A percentile compares a stretch with the other conserved stretches of the same genome.
Evolutionary conservation across 2,113 vertebrate species (phyloP).

Genomic region (Formicarius rufipectus): DNA sequence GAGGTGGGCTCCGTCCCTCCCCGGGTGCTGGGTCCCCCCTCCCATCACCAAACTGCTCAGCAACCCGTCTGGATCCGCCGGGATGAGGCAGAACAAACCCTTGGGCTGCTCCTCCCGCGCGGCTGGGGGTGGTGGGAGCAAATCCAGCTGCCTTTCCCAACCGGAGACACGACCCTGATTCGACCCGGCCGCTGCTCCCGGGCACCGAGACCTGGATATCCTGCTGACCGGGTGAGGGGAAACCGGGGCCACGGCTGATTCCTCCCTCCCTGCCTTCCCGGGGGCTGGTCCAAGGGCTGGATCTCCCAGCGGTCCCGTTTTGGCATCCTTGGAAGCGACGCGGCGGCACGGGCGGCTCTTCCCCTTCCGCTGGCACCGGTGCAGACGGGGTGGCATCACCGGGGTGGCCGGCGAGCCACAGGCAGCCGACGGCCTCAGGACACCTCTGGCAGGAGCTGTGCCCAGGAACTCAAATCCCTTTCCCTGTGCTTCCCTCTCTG

Average conservation of each 20-base stretch:
- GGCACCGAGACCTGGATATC: neutral
- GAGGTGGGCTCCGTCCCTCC: rapidly evolving
- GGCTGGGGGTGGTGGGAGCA: neutral
- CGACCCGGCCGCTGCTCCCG: neutral
- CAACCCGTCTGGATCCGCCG: rapidly evolving
- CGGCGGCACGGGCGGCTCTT: neutral
- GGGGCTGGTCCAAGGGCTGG: neutral
- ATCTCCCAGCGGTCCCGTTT: neutral
- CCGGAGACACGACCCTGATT: neutral
- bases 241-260: neutral
- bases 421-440: neutral
- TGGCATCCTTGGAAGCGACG: neutral
- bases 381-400: neutral
- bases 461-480: neutral
- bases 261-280: neutral
- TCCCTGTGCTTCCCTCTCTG: neutral
- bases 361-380: neutral
- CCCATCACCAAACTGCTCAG: rapidly evolving
- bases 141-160: neutral
- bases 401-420: neutral
- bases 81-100: neutral
- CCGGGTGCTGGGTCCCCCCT: rapidly evolving
- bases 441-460: neutral
- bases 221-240: neutral
- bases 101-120: neutral